Percentiles rank a stretch among this genome's conserved stretches.
Conservation (phyloP, 2,797 vertebrate species). For the Urocyon cinereoargenteus region DNA sequence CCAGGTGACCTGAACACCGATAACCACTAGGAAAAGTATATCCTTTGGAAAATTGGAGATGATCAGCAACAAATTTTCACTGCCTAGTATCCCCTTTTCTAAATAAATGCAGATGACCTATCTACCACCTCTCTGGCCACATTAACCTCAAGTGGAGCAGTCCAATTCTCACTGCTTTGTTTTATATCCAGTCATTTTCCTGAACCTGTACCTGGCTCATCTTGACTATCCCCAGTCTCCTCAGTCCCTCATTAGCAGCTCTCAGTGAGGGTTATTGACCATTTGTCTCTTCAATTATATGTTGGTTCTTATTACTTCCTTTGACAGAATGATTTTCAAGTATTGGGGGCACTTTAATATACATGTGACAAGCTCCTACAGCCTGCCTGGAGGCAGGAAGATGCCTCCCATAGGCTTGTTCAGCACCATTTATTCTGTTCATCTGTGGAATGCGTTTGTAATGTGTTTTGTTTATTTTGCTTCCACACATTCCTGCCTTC, state of each 20-base stretch:
- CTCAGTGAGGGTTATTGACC: not conserved
- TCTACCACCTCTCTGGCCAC: not conserved
- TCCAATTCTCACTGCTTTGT: not conserved
- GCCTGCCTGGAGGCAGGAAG: conserved; percentile 2
- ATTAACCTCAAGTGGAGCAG: not conserved
- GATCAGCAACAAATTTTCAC: not conserved
- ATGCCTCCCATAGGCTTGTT: not conserved
- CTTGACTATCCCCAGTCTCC: not conserved
- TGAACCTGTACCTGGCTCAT: not conserved
- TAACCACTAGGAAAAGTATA: not conserved
- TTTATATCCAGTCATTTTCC: not conserved
- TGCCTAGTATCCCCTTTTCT: not conserved
- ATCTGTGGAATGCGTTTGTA: conserved; percentile 36
- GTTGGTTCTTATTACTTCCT: not conserved
- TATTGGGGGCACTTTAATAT: not conserved
- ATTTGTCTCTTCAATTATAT: not conserved
- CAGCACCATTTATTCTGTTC: conserved; percentile 7
- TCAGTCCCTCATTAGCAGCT: not conserved
- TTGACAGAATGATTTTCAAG: not conserved
- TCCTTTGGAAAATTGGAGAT: not conserved
- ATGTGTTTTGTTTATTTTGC: conserved; percentile 62
- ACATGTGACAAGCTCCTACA: not conserved
- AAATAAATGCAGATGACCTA: not conserved
- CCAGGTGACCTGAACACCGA: not conserved
- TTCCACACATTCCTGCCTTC: not conserved